Base-by-base conservation (phyloP, 2,797 vertebrate genomes). In the Lophius americanus region DNA sequence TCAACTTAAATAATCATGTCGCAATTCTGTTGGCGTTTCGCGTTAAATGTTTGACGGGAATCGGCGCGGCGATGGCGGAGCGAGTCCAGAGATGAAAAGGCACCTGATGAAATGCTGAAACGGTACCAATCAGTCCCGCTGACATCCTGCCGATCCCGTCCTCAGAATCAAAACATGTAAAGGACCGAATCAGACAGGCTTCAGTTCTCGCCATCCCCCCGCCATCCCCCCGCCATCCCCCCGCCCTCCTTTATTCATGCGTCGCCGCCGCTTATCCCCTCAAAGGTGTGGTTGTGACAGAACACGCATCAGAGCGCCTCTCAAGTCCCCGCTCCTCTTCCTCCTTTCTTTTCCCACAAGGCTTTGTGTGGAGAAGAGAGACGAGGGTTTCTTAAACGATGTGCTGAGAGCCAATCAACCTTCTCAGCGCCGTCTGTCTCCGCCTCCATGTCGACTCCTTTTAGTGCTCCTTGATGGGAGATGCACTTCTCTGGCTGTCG, bases 371-470 rank as follows among this genome's bases (percentile, higher is more conserved):
- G 60, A 62, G 75, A 70, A 65, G 71, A 67, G 66, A 70, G 47
- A 59, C 2, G 47, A 58, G 48, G 41, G 62, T 69, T 83, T 75
- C 61, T 65, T 63, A 75, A 70, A 70, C 74, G 54, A 81, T 70
- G 84, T 70, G 79, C 73, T 85, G 62, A 78, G 82, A 83, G 83
- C 85, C 79, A 76, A 81, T 89, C 85, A 75, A 76, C 82, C 80
- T 75, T 83, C 86, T 85, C 53, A 37, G 78, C 86, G 90, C 89
- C 92, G 88, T 91, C 85, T 86, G 73, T 81, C 73, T 75, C 80
- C 67, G 73, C 72, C 85, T 79, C 60, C 46, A n/a, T 50, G 57
- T 85, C 73, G 67, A 84, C 52, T 52, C 46, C 60, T 85, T 80
- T 73, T 79, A 41, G 64, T 54, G 68, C 76, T 75, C 65, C 79